Evolutionary conservation across 1,140 invertebrate genomes (phyloP), one percentile per base, ranked within the genome.

Genomic region (Aphelenchoides fujianensis): DNA sequence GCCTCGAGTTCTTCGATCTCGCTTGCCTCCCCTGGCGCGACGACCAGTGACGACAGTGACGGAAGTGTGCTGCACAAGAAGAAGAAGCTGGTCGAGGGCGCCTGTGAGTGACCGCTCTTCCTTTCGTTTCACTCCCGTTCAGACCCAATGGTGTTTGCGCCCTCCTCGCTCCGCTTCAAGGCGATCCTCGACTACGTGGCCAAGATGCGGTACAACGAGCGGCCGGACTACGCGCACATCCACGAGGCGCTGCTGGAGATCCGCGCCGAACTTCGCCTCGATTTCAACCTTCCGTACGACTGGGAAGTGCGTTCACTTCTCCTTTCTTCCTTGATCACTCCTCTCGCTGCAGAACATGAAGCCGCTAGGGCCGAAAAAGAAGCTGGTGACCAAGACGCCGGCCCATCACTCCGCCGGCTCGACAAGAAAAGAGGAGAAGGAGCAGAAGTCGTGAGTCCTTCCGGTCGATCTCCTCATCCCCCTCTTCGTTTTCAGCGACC

Each of bases 1-100:
- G 5, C 53, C 70, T 70, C 32, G 68, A 70, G 32, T 68, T 70
- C 68, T 70, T 70, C 61, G 16, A 70, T 48, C 23, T 70, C 3
- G 37, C 37, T 32, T 28, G 34, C 3, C 27, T 70, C 2, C 68
- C 68, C 9, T 70, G 68, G 68, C 68, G 70, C 28, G 61, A 41
- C 70, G 68, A 70, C 53, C 66, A 71, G 32, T 35, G 70, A n/a
- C 12, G 41, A n/a, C n/a, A n/a, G n/a, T n/a, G 32, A 37, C 3
- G 9, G 67, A 19, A 70, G 61, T 28, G 68, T 70, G 16, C 68
- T 70, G 3, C 31, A 70, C 70, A 73, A 73, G 61, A 70, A 70
- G 69, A 32, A 70, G 12, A 73, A 73, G 7, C 28, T 64, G 31
- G 31, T 70, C 61, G 68, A 73, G 19, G 70, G 28, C n/a, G 57